phyloP scores from a whole-genome alignment of 2,113 vertebrate species.

The Cyanocitta stelleri region DNA sequence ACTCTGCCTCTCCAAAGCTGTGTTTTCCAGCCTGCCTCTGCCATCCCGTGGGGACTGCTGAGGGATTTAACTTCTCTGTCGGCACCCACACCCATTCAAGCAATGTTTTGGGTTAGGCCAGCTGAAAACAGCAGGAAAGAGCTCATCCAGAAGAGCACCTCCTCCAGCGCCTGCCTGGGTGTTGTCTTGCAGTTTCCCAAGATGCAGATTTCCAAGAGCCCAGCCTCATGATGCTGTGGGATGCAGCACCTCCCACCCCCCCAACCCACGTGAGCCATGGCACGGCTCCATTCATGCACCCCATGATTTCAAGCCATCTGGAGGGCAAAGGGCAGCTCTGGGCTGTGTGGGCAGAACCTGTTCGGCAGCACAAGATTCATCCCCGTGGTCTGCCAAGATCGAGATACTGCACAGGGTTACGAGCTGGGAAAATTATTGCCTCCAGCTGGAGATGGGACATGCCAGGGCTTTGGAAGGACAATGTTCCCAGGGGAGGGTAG shows the following conservation, averaged over 20 bases:
- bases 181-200: neutral
- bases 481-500: rapidly evolving
- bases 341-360: neutral
- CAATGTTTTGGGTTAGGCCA: constrained; percentile 20
- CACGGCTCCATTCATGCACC: rapidly evolving
- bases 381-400: neutral
- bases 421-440: neutral
- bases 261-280: rapidly evolving
- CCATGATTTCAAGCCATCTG: neutral
- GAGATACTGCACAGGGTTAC: neutral
- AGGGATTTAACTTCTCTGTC: neutral
- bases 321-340: neutral
- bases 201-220: neutral
- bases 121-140: constrained; percentile 5
- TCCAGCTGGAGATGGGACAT: neutral
- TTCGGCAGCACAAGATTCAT: neutral
- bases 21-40: neutral
- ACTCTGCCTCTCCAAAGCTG: neutral
- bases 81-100: constrained; percentile 52
- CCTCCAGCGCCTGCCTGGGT: neutral
- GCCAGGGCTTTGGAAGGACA: neutral
- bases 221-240: neutral
- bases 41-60: neutral
- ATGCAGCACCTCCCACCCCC: neutral
- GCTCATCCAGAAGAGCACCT: neutral